Evolutionary conservation across 2,113 vertebrate genomes (phyloP), one percentile per base, ranked within the genome.

Genomic region (Leucopsar rothschildi): DNA sequence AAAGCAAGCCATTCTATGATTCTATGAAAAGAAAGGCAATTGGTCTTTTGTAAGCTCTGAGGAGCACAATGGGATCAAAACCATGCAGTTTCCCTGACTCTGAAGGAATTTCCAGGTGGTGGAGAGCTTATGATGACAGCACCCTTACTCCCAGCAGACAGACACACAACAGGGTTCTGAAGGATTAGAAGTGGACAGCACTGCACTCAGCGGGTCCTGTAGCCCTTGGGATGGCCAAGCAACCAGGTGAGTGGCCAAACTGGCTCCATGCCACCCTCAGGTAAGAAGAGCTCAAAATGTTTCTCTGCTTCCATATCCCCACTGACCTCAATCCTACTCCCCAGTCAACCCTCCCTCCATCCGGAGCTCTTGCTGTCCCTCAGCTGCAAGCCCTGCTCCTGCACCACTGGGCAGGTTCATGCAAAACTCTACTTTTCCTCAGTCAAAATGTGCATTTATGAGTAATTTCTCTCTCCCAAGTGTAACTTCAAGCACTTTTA

Each of bases 321-420:
- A 77, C 7, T 39, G 70, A 22, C 3, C 4, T 31, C 37, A 63
- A 3, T 12, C 37, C 33, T 39, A 35, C 31, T 78, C 1, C 21
- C 6, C 23, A 70, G 3, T 1, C 0, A 0, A n/a, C 4, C 16
- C 12, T 68, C 11, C 9, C 12, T 66, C 7, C 19, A 15, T 21
- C 6, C 0, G 0, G 7, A 68, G 23, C 5, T 78, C 31, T 45
- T 45, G 20, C 33, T 45, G 16, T 66, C 22, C 45, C 31, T 45
- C 1, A 2, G 28, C 55, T 90, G 40, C 22, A 40, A 81, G 52
- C 22, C 27, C 27, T 7, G 0, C 8, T 82, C 17, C 27, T 57
- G 25, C 39, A 75, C 25, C 50, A 52, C 11, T 42, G 23, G 63
- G 19, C 15, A 63, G 12, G 7, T 55, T 90, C 39, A 39, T 44